These are phyloP conservation scores for Zophobas morio DNA, from an alignment of 1,140 invertebrate genomes.

Conservation along the genomic window DNA sequence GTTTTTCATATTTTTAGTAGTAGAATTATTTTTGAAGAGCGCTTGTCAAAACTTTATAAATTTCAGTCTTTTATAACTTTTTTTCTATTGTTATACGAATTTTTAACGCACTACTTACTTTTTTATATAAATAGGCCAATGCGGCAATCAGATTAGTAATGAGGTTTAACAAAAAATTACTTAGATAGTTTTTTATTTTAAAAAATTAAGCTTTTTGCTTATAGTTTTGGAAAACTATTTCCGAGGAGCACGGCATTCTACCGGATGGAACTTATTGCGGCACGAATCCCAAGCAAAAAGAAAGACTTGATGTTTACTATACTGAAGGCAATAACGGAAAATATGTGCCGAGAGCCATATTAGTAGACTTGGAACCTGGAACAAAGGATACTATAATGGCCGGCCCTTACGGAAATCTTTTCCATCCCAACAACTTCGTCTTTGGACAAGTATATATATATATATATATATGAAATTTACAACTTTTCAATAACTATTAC, in stretches of 20 bases:
- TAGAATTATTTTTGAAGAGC: too few species aligned
- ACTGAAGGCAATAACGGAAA: conserved; percentile 72
- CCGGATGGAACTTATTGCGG: conserved; percentile 70
- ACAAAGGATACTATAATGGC: conserved; percentile 80
- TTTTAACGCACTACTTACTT: too few species aligned
- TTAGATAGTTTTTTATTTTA: conserved; percentile 17
- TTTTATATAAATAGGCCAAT: conserved; percentile 94
- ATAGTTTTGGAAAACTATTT: conserved; percentile 79
- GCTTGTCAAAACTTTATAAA: too few species aligned
- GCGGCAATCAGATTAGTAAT: conserved; percentile 95
- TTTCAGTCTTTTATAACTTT: too few species aligned
- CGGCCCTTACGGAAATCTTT: conserved; percentile 78
- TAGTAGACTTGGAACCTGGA: conserved; percentile 82
- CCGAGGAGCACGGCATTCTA: conserved; percentile 75
- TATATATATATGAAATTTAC: too few species aligned
- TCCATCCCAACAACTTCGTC: conserved; percentile 83
- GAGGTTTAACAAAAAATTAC: conserved; percentile 80
- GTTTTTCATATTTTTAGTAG: too few species aligned
- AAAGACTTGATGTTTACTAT: conserved; percentile 76
- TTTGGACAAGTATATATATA: too few species aligned
- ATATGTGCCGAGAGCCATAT: conserved; percentile 79
- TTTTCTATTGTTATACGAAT: too few species aligned
- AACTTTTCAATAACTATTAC: too few species aligned
- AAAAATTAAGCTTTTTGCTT: too few species aligned
- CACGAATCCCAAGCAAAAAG: conserved; percentile 71